Percentiles rank a stretch among this genome's conserved stretches.
Conservation (phyloP, 2,797 vertebrate species). For the Octomys mimax region DNA sequence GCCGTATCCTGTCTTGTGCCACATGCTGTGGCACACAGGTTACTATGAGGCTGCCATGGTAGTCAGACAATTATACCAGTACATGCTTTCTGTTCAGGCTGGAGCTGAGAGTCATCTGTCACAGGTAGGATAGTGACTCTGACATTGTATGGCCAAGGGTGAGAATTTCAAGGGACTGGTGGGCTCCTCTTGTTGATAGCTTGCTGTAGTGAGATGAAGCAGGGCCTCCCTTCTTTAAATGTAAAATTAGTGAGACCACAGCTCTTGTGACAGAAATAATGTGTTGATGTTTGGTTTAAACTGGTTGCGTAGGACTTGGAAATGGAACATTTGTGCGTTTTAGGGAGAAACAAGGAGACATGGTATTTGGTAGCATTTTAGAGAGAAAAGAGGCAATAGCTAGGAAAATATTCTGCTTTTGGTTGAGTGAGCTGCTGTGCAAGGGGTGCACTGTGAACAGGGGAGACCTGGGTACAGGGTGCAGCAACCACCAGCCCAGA, state of each 20-base stretch:
- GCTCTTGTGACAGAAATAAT: not conserved
- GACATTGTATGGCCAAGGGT: not conserved
- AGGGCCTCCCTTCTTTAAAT: not conserved
- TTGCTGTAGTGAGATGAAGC: no score
- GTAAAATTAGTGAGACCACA: no score
- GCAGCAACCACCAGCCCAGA: not conserved
- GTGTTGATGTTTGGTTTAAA: not conserved
- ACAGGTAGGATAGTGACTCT: not conserved
- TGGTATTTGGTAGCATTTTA: not conserved
- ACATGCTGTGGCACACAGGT: not conserved
- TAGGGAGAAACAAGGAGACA: not conserved
- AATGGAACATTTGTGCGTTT: not conserved
- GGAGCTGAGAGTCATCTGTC: not conserved
- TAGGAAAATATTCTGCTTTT: not conserved
- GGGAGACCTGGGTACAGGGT: not conserved
- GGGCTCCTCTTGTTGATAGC: not conserved
- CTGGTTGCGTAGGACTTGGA: not conserved
- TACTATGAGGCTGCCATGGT: not conserved
- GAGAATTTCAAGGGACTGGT: not conserved
- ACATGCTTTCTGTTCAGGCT: not conserved
- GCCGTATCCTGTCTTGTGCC: not conserved
- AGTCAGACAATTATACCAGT: not conserved
- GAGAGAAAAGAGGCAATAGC: not conserved
- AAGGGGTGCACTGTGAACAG: accelerated
- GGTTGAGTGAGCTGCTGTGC: no score